Conservation (phyloP, 2,797 vertebrate species). For the Denticeps clupeoides region DNA sequence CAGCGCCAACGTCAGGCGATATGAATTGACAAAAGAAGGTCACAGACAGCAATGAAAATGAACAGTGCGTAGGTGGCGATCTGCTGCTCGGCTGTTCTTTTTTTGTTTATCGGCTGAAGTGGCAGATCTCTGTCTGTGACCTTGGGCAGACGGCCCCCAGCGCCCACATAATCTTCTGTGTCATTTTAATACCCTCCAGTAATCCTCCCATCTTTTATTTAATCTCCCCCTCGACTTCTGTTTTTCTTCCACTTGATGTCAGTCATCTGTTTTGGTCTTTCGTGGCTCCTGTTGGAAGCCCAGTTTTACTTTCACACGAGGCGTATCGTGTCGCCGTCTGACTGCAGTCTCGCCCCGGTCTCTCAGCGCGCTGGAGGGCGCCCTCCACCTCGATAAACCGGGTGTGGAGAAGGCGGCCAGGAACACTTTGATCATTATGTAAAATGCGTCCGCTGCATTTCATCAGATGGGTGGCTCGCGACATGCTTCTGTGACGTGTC, state of each 20-base stretch:
- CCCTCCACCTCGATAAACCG: neutral
- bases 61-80: slow-evolving; percentile 5
- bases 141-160: slow-evolving; percentile 27
- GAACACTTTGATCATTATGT: slow-evolving; percentile 3
- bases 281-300: slow-evolving; percentile 32
- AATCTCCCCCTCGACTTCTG: slow-evolving; percentile 51
- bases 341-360: slow-evolving; percentile 10
- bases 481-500: too few relatives aligned
- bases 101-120: slow-evolving; percentile 30
- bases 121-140: slow-evolving; percentile 32
- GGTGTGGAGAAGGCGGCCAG: slow-evolving; percentile 3
- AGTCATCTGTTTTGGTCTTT: slow-evolving; percentile 47
- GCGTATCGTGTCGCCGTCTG: slow-evolving; percentile 10
- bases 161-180: slow-evolving; percentile 53
- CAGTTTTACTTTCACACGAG: slow-evolving; percentile 28
- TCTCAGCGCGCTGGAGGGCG: slow-evolving; percentile 1
- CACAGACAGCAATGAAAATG: too few relatives aligned
- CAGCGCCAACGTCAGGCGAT: too few relatives aligned
- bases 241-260: slow-evolving; percentile 42
- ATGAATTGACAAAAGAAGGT: too few relatives aligned
- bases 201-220: slow-evolving; percentile 51
- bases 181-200: slow-evolving; percentile 59
- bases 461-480: neutral
- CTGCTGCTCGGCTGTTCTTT: slow-evolving; percentile 29
- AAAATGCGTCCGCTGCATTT: neutral